Conservation (phyloP, 2,797 vertebrate genomes). For the Microhierax caerulescens region DNA sequence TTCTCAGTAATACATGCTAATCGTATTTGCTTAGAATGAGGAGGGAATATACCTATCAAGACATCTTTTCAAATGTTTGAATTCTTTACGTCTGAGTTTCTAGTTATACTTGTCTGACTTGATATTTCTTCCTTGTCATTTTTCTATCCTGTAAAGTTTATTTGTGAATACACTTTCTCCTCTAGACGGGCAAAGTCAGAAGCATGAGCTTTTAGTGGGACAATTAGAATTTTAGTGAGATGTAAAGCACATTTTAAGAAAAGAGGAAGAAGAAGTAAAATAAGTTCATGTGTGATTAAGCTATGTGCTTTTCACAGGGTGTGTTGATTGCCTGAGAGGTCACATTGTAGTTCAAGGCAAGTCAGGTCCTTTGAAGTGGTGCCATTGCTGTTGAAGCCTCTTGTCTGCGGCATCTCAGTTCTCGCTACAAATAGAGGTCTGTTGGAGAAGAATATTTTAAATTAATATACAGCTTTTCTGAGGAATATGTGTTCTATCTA, state of each 20-base stretch:
- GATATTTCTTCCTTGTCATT: constrained; percentile 3
- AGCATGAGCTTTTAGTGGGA: neutral
- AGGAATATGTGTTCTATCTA: neutral
- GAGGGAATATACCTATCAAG: constrained; percentile 55
- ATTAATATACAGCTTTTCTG: neutral
- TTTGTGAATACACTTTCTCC: constrained; percentile 1
- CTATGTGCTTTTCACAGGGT: neutral
- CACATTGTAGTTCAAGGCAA: neutral
- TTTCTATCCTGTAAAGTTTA: neutral
- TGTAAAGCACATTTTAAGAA: neutral
- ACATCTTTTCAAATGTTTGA: constrained; percentile 44
- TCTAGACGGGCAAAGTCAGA: neutral
- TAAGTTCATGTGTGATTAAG: neutral
- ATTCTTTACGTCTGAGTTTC: constrained; percentile 31
- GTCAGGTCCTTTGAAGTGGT: neutral
- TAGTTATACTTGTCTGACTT: constrained; percentile 32
- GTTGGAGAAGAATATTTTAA: neutral
- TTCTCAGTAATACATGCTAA: constrained; percentile 51
- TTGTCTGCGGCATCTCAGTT: neutral
- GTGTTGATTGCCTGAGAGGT: neutral
- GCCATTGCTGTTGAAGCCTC: neutral
- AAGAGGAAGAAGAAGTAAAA: neutral
- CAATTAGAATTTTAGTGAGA: neutral
- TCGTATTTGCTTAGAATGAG: constrained; percentile 58
- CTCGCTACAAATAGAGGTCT: neutral